These are phyloP conservation scores for Machaerirhynchus nigripectus DNA, from an alignment of 2,113 vertebrate species.

Conservation along the genomic window DNA sequence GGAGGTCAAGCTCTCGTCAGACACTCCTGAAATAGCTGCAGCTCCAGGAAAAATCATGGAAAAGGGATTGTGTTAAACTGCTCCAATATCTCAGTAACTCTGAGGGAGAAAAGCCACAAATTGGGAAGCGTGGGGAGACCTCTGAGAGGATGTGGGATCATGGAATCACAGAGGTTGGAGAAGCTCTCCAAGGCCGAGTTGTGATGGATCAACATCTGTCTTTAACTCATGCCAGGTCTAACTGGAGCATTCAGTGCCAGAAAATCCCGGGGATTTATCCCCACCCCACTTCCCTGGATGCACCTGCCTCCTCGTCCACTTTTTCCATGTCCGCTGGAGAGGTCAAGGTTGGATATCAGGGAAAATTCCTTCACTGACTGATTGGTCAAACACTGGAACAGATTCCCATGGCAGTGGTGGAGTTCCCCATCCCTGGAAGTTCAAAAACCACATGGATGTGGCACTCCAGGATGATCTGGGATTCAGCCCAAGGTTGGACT, in stretches of 20 bases:
- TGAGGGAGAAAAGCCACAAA: neutral
- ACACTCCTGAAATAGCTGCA: neutral
- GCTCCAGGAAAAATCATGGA: neutral
- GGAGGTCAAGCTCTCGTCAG: neutral
- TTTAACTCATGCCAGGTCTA: neutral
- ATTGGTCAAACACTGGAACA: fast-evolving
- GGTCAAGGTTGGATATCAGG: too few species aligned
- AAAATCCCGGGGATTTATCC: neutral
- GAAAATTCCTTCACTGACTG: neutral
- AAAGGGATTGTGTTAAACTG: neutral
- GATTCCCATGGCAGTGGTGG: neutral
- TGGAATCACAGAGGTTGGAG: neutral
- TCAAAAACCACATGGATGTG: fast-evolving
- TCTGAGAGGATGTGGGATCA: neutral
- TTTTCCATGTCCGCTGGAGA: neutral
- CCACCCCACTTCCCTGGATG: neutral
- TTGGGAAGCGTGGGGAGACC: neutral
- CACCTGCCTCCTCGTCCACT: neutral
- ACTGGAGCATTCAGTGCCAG: neutral
- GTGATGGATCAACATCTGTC: neutral
- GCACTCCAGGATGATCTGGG: neutral
- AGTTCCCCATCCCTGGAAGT: neutral
- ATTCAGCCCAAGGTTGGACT: neutral
- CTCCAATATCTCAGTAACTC: neutral
- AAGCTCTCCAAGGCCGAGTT: neutral